A percentile compares a stretch with the other conserved stretches of the same genome.
These are phyloP conservation scores for Mycteria americana DNA, from an alignment of 2,797 vertebrate genomes.

Conservation along the genomic window DNA sequence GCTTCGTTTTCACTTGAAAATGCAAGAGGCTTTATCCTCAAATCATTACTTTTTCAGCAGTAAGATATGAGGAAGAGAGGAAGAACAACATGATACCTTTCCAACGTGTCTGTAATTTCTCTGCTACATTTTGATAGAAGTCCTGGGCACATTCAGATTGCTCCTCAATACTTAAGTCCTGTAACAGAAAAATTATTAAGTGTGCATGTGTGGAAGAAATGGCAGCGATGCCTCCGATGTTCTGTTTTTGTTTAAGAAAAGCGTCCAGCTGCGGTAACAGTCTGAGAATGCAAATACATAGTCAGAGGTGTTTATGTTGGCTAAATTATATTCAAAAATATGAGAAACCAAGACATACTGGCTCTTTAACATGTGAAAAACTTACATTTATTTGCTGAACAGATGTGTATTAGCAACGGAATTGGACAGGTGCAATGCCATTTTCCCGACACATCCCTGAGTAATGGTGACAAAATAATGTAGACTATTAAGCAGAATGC, in stretches of 20 bases:
- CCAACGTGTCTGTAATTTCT: constrained; percentile 88
- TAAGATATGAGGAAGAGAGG: background rate
- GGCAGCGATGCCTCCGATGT: background rate
- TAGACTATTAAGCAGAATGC: background rate
- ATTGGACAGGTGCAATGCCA: background rate
- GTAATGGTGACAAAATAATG: background rate
- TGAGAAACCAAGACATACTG: background rate
- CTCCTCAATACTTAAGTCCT: constrained; percentile 93
- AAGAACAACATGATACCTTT: constrained; percentile 81
- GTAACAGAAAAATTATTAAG: background rate
- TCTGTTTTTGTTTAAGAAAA: background rate
- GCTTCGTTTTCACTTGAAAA: background rate
- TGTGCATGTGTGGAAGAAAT: background rate
- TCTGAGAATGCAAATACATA: constrained; percentile 38
- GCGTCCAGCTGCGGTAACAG: background rate
- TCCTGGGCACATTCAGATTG: constrained; percentile 94
- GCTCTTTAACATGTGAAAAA: background rate
- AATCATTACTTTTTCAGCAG: background rate
- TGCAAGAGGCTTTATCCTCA: background rate
- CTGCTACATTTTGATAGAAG: constrained; percentile 92
- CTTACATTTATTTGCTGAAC: background rate
- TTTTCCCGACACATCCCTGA: background rate
- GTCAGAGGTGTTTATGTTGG: background rate
- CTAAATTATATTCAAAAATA: background rate
- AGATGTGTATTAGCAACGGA: background rate